These are phyloP conservation scores for Drosophila mimetica DNA, from an alignment of 2,888 invertebrate genomes.

Conservation along the genomic window DNA sequence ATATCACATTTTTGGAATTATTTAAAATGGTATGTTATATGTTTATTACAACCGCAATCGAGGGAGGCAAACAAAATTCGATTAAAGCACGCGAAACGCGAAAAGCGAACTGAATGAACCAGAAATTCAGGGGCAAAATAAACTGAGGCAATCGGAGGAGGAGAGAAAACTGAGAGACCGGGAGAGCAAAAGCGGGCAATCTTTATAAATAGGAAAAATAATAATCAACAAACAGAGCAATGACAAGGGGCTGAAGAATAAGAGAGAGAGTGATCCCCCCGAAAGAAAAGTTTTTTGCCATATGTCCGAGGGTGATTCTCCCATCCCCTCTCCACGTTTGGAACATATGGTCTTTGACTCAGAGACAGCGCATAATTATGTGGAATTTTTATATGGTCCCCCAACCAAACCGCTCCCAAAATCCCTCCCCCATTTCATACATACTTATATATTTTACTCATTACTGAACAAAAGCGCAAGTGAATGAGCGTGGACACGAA, in stretches of 20 bases:
- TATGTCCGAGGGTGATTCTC: conserved; percentile 27
- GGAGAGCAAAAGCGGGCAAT: conserved; percentile 14
- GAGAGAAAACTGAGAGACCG: conserved; percentile 9
- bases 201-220: conserved; percentile 62
- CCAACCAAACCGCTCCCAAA: neutral
- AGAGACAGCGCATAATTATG: conserved; percentile 63
- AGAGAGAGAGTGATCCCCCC: conserved; percentile 22
- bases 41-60: conserved; percentile 14
- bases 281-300: conserved; percentile 38
- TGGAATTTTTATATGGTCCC: conserved; percentile 48
- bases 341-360: conserved; percentile 49
- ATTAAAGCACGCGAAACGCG: conserved; percentile 68
- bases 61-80: conserved; percentile 44
- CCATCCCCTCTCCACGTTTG: too few species aligned
- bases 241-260: conserved; percentile 7
- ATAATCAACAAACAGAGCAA: conserved; percentile 48
- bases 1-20: conserved; percentile 8
- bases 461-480: conserved; percentile 63
- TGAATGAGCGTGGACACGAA: conserved; percentile 71
- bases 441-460: conserved; percentile 8
- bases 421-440: conserved; percentile 2
- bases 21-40: conserved; percentile 28
- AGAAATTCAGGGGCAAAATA: conserved; percentile 67
- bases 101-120: conserved; percentile 62
- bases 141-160: conserved; percentile 20